These are phyloP conservation scores for Conus ventricosus DNA, from an alignment of 1,140 invertebrate species.

Conservation along the genomic window DNA sequence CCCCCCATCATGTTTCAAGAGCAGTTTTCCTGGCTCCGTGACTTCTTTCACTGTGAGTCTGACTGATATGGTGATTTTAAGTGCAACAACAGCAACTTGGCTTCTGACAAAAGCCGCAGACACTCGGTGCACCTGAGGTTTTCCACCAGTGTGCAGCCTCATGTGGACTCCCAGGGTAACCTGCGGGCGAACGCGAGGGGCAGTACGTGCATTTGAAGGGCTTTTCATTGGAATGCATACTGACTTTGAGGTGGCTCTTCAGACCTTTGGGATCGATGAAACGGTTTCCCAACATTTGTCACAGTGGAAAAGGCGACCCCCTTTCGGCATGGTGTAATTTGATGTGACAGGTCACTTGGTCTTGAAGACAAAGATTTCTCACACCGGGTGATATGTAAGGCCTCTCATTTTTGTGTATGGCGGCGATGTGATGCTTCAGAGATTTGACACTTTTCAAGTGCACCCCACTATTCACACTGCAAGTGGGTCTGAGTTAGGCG, in stretches of 20 bases:
- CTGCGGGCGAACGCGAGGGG: not conserved
- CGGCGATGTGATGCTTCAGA: not conserved
- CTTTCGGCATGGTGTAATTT: not conserved
- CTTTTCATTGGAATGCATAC: not conserved
- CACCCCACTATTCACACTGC: not conserved
- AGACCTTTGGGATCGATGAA: not conserved
- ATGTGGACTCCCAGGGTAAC: not conserved
- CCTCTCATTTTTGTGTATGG: not conserved
- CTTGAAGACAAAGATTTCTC: slow-evolving; percentile 2
- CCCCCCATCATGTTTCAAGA: not conserved
- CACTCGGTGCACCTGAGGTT: not conserved
- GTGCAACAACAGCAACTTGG: not conserved
- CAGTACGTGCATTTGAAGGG: not conserved
- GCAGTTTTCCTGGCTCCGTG: not conserved
- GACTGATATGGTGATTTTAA: not conserved
- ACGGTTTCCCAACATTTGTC: not conserved
- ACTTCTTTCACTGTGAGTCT: not conserved
- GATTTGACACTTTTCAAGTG: slow-evolving; percentile 2
- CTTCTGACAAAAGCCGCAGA: not conserved
- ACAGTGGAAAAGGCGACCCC: not conserved
- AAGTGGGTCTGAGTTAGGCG: not conserved
- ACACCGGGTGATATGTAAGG: not conserved
- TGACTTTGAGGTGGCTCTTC: not conserved
- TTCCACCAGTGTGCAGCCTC: not conserved
- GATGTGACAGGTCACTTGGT: not conserved